Evolutionary conservation across 2,113 vertebrate genomes (phyloP).

Genomic region (Tonatia bakeri): DNA sequence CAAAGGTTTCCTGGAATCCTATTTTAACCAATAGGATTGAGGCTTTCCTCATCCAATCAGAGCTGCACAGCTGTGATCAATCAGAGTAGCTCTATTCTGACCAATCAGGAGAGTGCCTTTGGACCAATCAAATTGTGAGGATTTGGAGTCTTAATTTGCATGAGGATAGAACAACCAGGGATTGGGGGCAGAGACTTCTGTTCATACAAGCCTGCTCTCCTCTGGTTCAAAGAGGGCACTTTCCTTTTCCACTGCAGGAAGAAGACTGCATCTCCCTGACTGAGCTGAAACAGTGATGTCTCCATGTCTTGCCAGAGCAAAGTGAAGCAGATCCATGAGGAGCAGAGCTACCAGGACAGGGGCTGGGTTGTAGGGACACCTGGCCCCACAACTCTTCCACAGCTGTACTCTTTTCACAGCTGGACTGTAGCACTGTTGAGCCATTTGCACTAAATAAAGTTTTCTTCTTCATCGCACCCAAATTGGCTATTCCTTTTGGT

Average conservation of each 20-base stretch:
- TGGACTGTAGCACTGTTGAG: not conserved
- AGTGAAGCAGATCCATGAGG: not conserved
- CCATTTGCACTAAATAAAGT: not conserved
- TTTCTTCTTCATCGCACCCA: not conserved
- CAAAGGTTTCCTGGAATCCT: not conserved
- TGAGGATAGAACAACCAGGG: not conserved
- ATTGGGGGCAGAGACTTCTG: not conserved
- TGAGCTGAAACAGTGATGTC: not conserved
- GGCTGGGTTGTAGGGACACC: not conserved
- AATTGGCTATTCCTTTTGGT: not conserved
- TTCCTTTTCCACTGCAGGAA: not conserved
- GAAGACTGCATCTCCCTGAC: not conserved
- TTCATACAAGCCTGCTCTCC: not conserved
- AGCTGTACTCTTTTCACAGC: not conserved
- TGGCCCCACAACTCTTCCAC: not conserved
- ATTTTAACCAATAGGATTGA: not conserved
- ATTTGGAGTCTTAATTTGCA: too few relatives aligned
- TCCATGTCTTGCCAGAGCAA: not conserved
- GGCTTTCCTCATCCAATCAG: not conserved
- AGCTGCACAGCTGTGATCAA: not conserved
- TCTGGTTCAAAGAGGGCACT: not conserved
- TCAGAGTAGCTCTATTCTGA: not conserved
- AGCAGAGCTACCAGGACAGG: not conserved
- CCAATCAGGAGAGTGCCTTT: not conserved
- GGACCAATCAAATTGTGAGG: not conserved